Base-by-base conservation (phyloP, 2,113 vertebrate species). In the Petrocephalus microphthalmus region DNA sequence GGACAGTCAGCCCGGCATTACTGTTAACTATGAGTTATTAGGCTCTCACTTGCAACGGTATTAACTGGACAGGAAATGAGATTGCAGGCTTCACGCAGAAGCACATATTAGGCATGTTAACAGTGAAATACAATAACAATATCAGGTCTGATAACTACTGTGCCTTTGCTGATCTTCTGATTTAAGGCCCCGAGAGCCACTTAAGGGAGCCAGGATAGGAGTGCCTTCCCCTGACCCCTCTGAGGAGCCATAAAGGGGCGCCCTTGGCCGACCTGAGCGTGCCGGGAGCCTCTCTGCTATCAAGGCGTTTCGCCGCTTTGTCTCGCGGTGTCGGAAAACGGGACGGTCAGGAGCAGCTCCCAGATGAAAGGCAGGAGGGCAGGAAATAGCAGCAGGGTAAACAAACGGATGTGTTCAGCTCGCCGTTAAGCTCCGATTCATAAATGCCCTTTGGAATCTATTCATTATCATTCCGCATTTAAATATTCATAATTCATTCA, bases 401-500 rank as follows among this genome's bases (percentile, higher is more conserved):
- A 54, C 45, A 85, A 85, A 53, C 51, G 51, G 51, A 85, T n/a
- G 51, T 29, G 84, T 33, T 17, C 85, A 20, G 17, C 25, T 37
- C 47, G 54, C n/a, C 51, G 19, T 53, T n/a, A 33, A 57, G 53
- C n/a, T 22, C 15, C 33, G 53, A 45, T 86, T 60, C 54, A 51
- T 42, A 86, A 33, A 86, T 20, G 33, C 25, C 85, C 54, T 86
- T 86, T 45, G 25, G 54, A 56, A 86, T 56, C 85, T 86, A 57
- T 86, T 86, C 85, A 86, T 86, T 60, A 86, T 60, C 33, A 42
- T 53, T 15, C 33, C 17, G 17, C 85, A 86, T 86, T 86, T 57
- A 86, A 86, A 57, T 57, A 86, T 86, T 86, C 85, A 86, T 86
- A 57, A 86, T 57, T 86, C 84, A 85, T 85, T 85, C 85, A 86